Percentiles rank a stretch among this genome's conserved stretches.
These are phyloP conservation scores for Setipinna tenuifilis DNA, from an alignment of 2,797 vertebrate species.

Conservation along the genomic window DNA sequence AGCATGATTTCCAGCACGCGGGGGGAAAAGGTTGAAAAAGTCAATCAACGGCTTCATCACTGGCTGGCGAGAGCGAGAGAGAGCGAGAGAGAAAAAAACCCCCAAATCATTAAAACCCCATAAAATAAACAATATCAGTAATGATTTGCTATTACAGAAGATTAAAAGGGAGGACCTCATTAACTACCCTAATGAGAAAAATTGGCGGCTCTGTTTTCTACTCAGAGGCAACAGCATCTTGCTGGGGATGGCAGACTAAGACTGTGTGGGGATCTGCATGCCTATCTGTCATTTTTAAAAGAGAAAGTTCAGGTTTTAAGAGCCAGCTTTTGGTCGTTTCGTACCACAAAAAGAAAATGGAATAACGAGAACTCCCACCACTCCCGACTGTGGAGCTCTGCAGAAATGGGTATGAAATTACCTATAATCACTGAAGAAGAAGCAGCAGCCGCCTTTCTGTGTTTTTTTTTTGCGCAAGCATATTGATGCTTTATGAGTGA, in stretches of 20 bases:
- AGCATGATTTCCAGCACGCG: background rate
- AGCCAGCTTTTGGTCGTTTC: slow-evolving; percentile 31
- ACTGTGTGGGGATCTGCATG: slow-evolving; percentile 25
- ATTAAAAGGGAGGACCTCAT: slow-evolving; percentile 20
- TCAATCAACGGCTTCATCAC: slow-evolving; percentile 4
- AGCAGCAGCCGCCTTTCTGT: slow-evolving; percentile 22
- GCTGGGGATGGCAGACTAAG: slow-evolving; percentile 17
- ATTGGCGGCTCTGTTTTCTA: background rate
- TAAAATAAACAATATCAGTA: background rate
- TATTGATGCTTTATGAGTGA: slow-evolving; percentile 38
- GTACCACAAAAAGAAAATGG: slow-evolving; percentile 51
- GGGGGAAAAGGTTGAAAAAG: background rate
- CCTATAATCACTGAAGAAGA: slow-evolving; percentile 57
- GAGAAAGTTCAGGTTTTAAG: slow-evolving; percentile 52
- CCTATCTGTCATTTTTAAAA: slow-evolving; percentile 51
- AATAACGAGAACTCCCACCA: slow-evolving; percentile 50
- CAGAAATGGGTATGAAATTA: slow-evolving; percentile 55
- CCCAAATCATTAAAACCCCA: background rate
- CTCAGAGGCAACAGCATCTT: background rate
- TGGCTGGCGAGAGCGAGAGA: background rate
- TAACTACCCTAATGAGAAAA: background rate
- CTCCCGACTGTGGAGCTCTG: slow-evolving; percentile 46
- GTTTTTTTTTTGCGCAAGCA: slow-evolving; percentile 36
- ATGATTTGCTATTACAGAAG: slow-evolving; percentile 6
- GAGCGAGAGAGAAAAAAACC: background rate